Evolutionary conservation across 2,888 invertebrate species (phyloP), one percentile per base, ranked within the genome.

Genomic region (Drosophila diplacantha): DNA sequence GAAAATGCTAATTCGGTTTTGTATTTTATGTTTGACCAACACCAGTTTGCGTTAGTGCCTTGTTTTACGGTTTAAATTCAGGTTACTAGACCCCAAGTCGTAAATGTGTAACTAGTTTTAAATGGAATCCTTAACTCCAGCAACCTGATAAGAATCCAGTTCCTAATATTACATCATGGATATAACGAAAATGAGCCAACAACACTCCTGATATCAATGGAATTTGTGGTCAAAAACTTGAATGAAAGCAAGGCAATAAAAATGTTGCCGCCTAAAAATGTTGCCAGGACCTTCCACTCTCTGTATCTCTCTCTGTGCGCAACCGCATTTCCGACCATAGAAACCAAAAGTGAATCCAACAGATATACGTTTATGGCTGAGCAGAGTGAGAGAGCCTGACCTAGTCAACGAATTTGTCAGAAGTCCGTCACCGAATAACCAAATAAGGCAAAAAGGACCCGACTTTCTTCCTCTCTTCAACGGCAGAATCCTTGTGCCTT

Each of bases 351-450:
- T 69, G 69, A 69, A 55, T 32, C 51, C 34, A 24, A 46, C 44
- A 37, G 26, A 54, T 38, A 20, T 38, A 20, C 3, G 6, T 20
- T 20, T 20, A n/a, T 22, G 26, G 20, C 4, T 16, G 18, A 8
- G 35, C n/a, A 18, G 54, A 71, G 70, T 75, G 73, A 76, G 75
- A 80, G 73, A 75, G 69, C 75, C 80, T 80, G 80, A 80, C 80
- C 80, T 80, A 80, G 80, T 82, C 80, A 80, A 80, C 73, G 74
- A 68, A 68, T 49, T 61, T 62, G 67, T 41, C 60, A 29, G 39
- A 60, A 55, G 35, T 43, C 67, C 39, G 67, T 53, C 57, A 51
- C 50, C 58, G 63, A 52, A 81, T 79, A 68, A 14, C 80, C 81
- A 79, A 75, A 65, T 71, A 71, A 62, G 71, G 71, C 68, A 58